Evolutionary conservation across 1,140 invertebrate species (phyloP), one percentile per base, ranked within the genome.

Genomic region (Araneus ventricosus): DNA sequence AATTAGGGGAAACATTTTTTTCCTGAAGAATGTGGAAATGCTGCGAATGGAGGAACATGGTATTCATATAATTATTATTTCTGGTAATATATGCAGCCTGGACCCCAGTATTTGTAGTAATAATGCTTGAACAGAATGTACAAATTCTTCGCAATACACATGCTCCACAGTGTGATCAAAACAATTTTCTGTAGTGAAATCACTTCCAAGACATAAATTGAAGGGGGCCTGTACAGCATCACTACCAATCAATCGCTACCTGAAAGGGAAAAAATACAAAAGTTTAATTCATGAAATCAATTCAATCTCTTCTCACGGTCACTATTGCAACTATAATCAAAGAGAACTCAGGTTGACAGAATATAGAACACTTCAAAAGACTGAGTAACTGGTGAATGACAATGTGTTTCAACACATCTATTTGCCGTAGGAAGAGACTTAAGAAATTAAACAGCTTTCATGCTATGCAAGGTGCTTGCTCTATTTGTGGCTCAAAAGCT

Each of bases 141-240:
- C 91, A 93, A 86, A 93, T 61, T 93, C 91, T 79, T 80, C 34
- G 45, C 91, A 87, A 93, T 88, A 93, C 91, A 88, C 91, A 93
- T 93, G 91, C 91, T 93, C 84, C 91, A 75, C 82, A 82, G 82
- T 85, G 90, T 85, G 90, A 92, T 85, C 90, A 92, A 90, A 87
- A 80, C 88, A 80, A 84, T 91, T 87, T 93, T 80, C 85, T 87
- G 84, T 88, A 93, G 84, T 86, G 79, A 92, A 92, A 27, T 92
- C 91, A 41, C 85, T 87, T 93, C 63, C 85, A 85, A 93, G 91
- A 93, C 91, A 93, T 84, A 82, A 93, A 93, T 93, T 93, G 84
- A 88, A 93, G 70, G 91, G 91, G 91, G 91, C 84, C 91, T 93
- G 91, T 93, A 93, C 91, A 93, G 91, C 91, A 93, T 93, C 91